A percentile compares a stretch with the other conserved stretches of the same genome.
These are phyloP conservation scores for Orestias chungarensis DNA, from an alignment of 2,797 vertebrate species.

Conservation along the genomic window DNA sequence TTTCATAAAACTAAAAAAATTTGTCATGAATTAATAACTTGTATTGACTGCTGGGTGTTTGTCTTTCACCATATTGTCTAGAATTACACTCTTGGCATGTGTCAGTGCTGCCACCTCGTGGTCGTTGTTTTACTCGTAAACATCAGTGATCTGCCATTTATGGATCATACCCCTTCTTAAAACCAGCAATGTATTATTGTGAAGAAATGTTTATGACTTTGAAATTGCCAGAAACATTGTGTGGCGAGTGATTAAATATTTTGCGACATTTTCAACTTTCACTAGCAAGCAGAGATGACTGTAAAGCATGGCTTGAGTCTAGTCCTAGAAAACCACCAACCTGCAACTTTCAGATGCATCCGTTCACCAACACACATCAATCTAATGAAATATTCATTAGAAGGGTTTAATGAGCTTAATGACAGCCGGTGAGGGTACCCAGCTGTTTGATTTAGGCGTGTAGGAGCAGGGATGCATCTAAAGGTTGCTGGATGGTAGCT, in stretches of 20 bases:
- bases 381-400: too few relatives aligned
- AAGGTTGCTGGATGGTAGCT: too few relatives aligned
- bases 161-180: neutral
- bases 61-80: neutral
- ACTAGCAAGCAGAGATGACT: neutral
- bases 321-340: too few relatives aligned
- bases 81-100: neutral
- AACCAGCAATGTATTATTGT: neutral
- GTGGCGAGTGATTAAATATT: neutral
- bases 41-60: neutral
- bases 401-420: too few relatives aligned
- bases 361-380: too few relatives aligned
- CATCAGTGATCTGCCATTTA: neutral
- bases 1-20: neutral
- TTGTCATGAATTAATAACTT: too few relatives aligned
- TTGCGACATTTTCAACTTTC: neutral
- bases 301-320: too few relatives aligned
- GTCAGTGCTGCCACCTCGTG: conserved; percentile 1
- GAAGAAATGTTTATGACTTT: neutral
- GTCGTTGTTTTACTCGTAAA: neutral
- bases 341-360: too few relatives aligned
- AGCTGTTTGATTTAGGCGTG: too few relatives aligned
- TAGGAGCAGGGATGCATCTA: too few relatives aligned
- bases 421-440: too few relatives aligned
- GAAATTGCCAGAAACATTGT: neutral